phyloP scores from a whole-genome alignment of 2,113 vertebrate species.

The Malurus cyaneus region DNA sequence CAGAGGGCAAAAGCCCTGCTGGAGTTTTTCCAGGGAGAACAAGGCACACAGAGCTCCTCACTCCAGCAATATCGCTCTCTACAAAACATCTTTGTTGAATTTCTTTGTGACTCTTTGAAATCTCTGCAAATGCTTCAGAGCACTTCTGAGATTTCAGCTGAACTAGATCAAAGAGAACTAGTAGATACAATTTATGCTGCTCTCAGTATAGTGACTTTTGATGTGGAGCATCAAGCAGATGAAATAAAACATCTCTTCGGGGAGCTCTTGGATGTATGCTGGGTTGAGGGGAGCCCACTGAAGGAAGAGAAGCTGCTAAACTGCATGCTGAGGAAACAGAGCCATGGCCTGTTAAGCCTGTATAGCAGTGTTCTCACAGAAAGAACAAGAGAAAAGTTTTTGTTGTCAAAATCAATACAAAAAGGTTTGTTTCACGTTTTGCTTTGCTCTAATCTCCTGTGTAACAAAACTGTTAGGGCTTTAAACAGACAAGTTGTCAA shows the following conservation, averaged over 20 bases:
- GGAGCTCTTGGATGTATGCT: slow-evolving; percentile 80
- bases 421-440: slow-evolving; percentile 76
- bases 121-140: slow-evolving; percentile 57
- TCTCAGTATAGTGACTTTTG: slow-evolving; percentile 79
- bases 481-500: background rate
- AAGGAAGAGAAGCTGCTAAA: slow-evolving; percentile 84
- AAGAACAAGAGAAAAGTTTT: slow-evolving; percentile 76
- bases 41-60: background rate
- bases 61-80: slow-evolving; percentile 49
- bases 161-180: slow-evolving; percentile 23
- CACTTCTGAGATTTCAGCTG: slow-evolving; percentile 12
- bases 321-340: slow-evolving; percentile 81
- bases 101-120: slow-evolving; percentile 75
- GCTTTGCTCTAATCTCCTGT: background rate
- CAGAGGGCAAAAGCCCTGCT: slow-evolving; percentile 79
- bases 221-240: slow-evolving; percentile 50
- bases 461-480: background rate
- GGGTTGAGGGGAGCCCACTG: slow-evolving; percentile 68
- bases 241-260: slow-evolving; percentile 81
- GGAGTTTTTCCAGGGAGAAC: slow-evolving; percentile 77
- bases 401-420: slow-evolving; percentile 52
- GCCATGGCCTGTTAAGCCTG: slow-evolving; percentile 68
- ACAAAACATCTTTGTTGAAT: slow-evolving; percentile 81
- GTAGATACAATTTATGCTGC: slow-evolving; percentile 79
- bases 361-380: slow-evolving; percentile 81